These are phyloP conservation scores for Gibbula magus DNA, from an alignment of 2,888 invertebrate genomes.

Conservation along the genomic window DNA sequence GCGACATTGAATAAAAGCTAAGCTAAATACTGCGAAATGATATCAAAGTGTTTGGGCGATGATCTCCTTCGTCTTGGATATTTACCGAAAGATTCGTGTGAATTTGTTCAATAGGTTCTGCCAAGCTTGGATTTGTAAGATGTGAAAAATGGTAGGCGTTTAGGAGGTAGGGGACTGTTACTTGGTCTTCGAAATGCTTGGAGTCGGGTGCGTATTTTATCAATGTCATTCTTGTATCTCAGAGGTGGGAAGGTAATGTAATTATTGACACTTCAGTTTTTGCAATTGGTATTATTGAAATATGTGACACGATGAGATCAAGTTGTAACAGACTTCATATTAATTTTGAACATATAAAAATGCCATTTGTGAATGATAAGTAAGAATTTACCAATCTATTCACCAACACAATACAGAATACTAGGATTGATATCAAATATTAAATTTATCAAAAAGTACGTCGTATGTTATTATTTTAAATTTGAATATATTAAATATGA, in stretches of 20 bases:
- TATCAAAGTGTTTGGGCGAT: slow-evolving; percentile 14
- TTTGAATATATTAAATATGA: no score
- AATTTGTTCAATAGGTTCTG: background rate
- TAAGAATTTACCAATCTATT: no score
- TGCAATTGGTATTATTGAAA: background rate
- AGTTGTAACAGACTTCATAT: background rate
- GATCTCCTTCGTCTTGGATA: slow-evolving; percentile 11
- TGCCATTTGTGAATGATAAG: no score
- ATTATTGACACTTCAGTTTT: background rate
- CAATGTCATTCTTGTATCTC: background rate
- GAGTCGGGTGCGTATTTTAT: background rate
- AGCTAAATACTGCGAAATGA: slow-evolving; percentile 7
- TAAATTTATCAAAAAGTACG: no score
- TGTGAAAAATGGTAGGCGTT: background rate
- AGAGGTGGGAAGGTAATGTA: background rate
- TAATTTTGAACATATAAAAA: background rate
- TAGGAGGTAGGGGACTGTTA: background rate
- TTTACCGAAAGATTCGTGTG: slow-evolving; percentile 12
- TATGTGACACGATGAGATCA: background rate
- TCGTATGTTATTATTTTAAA: no score
- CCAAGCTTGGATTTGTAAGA: background rate
- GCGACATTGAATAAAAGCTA: slow-evolving; percentile 13
- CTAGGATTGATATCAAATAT: no score
- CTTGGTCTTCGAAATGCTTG: background rate
- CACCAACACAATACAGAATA: no score